Base-by-base conservation (phyloP, 2,113 vertebrate genomes). In the Struthidea cinerea region DNA sequence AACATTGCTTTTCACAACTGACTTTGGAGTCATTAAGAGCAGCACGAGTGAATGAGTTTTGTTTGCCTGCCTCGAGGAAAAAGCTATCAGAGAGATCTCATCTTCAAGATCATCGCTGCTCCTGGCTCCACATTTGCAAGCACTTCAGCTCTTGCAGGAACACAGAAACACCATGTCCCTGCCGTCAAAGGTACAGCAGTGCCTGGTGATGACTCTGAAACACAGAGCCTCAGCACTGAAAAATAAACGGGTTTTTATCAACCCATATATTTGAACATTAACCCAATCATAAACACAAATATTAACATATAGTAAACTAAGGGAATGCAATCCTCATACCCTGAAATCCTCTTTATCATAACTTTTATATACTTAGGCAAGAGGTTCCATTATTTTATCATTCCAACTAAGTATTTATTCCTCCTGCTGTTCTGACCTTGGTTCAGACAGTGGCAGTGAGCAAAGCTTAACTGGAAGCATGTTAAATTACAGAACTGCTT, bases 281-380 rank as follows among this genome's bases (percentile, higher is more conserved):
- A 53, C 37, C 46, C 32, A 9, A 4, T 4, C 9, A 27, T 2
- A n/a, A 33, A 13, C 9, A 28, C 1, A 30, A 32, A 17, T 37
- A 33, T 16, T 13, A 64, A 33, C 7, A 5, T 2, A 2, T 0
- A 44, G 10, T 33, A 53, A 69, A n/a, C 41, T 8, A 28, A 18
- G 7, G 65, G 88, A 63, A 75, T 6, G 15, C 16, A 50, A 6
- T 9, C 46, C 24, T 56, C 47, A 18, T 3, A 12, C 5, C 30
- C 11, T n/a, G 35, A 33, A 16, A 64, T 24, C 4, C 44, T 68
- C 80, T 67, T 59, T 10, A 37, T 33, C 27, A 22, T 87, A n/a
- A n/a, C 11, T 53, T 37, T 37, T 7, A 69, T 18, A 3, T 33
- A 22, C 44, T 84, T 17, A 67, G 28, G 39, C 32, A 64, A 63